Evolutionary conservation across 2,888 invertebrate species (phyloP).

Genomic region (Mesorhabditis spiculigera): DNA sequence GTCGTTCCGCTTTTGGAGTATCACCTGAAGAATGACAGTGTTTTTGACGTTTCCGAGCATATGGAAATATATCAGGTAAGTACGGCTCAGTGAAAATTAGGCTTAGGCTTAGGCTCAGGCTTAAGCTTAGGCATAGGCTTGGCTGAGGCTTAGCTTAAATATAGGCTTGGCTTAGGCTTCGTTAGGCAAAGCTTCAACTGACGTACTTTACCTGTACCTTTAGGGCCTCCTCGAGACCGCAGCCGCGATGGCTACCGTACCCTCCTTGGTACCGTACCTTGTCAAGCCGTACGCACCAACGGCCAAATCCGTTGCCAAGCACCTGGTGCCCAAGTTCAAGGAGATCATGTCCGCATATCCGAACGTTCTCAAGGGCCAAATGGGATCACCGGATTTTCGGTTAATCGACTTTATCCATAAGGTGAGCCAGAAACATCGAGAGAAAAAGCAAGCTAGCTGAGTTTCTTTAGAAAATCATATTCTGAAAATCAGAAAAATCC

Average conservation of each 20-base stretch:
- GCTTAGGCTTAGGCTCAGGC: no score
- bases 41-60: slow-evolving; percentile 57
- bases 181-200: no score
- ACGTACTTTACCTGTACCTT: background rate
- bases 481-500: no score
- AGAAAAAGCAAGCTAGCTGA: no score
- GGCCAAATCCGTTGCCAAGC: slow-evolving; percentile 51
- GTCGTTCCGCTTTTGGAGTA: slow-evolving; percentile 49
- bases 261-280: slow-evolving; percentile 40
- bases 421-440: slow-evolving; percentile 13
- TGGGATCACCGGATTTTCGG: slow-evolving; percentile 52
- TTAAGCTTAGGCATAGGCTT: no score
- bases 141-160: no score
- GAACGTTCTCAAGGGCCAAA: slow-evolving; percentile 39
- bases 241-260: slow-evolving; percentile 43
- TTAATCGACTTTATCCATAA: slow-evolving; percentile 53
- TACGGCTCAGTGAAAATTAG: background rate
- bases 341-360: slow-evolving; percentile 47
- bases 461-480: no score
- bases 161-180: no score
- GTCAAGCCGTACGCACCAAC: slow-evolving; percentile 41
- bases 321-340: slow-evolving; percentile 53
- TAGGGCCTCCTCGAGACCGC: slow-evolving; percentile 52
- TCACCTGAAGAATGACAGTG: slow-evolving; percentile 53
- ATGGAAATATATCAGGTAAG: slow-evolving; percentile 55